These are phyloP conservation scores for Puma concolor DNA, from an alignment of 2,113 vertebrate genomes.

Conservation along the genomic window DNA sequence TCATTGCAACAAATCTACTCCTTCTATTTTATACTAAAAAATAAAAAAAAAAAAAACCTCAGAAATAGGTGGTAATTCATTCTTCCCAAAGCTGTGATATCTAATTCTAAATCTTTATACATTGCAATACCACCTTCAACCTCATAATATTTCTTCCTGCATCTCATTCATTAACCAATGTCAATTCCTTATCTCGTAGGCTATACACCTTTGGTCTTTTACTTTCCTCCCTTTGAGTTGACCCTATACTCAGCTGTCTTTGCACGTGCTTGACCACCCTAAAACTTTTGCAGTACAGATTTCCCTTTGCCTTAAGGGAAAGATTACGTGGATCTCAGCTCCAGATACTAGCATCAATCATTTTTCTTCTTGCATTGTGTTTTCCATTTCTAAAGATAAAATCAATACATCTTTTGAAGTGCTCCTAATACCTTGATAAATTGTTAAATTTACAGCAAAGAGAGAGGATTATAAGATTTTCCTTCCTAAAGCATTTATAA, in stretches of 20 bases:
- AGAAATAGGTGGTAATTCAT: background rate
- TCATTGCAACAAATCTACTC: background rate
- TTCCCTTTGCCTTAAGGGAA: background rate
- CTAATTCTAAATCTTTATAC: background rate
- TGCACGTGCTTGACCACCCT: background rate
- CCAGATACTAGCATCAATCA: background rate
- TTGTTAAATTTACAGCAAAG: background rate
- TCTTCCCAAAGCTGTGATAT: background rate
- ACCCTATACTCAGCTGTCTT: background rate
- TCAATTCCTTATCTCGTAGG: background rate
- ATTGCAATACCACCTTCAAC: background rate
- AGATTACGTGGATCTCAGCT: background rate
- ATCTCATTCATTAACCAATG: background rate
- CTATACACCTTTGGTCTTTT: background rate
- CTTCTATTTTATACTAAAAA: background rate
- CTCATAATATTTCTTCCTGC: background rate
- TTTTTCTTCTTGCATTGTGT: background rate
- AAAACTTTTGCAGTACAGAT: background rate
- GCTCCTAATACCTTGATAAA: background rate
- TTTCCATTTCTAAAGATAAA: conserved; percentile 23
- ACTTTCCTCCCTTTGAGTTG: background rate
- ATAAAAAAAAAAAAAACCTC: background rate
- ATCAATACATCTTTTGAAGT: background rate
- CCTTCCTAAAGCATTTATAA: background rate
- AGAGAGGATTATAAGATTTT: background rate